Evolutionary conservation across 2,113 vertebrate species (phyloP), one percentile per base, ranked within the genome.

Genomic region (Shinisaurus crocodilurus): DNA sequence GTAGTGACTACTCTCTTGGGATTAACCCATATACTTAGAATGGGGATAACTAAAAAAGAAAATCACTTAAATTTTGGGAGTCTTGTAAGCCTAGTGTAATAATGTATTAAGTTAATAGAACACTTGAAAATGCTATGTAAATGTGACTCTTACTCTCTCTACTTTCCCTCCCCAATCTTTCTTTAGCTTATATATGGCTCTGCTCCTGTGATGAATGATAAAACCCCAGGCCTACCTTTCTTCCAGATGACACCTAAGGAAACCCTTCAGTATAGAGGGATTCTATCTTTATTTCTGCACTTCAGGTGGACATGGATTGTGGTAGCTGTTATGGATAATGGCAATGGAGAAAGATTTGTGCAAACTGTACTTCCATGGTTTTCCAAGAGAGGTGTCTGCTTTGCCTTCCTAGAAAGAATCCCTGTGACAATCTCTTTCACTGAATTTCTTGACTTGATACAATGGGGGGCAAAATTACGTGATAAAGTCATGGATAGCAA

Each of bases 241-340:
- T 81, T n/a, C 32, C 48, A 86, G 13, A 75, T 75, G 70, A 40
- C 23, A 5, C 85, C 85, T 2, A 8, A 4, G 25, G 70, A 86
- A 75, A 27, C 5, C 3, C n/a, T 75, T 40, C 85, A 86, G 8
- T 16, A 60, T 75, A 16, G 25, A 57, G 85, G 70, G 70, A 75
- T 86, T 40, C 85, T 86, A 1, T 86, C 50, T 60, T 75, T 86
- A 27, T 6, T 86, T 75, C 50, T 86, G n/a, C 54, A 86, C 40
- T 86, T 86, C 8, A 5, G 6, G 23, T 86, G 37, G 23, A 81
- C 79, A 50, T 81, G 79, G 79, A 81, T 81, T n/a, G 79, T 29
- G 6, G 12, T 57, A 1, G 1, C 2, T 27, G 18, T 60, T 3
- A 86, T 60, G 37, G 85, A 27, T 20, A 75, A 60, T 60, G 70